phyloP scores from a whole-genome alignment of 2,888 invertebrate genomes.

The Liodrosophila aerea region DNA sequence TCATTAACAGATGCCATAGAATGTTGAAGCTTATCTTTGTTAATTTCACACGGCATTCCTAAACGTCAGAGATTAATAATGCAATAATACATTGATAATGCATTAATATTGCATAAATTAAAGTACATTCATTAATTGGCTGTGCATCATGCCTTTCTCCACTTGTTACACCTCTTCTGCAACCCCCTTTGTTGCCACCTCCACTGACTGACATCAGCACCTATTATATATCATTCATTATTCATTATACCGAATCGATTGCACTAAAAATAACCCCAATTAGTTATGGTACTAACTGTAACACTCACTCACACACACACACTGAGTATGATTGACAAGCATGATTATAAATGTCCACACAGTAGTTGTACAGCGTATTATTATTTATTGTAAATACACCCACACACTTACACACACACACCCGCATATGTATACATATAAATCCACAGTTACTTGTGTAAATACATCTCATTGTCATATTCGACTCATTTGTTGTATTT shows the following conservation, averaged over 20 bases:
- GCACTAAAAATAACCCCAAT: constrained; percentile 5
- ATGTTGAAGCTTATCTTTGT: no score
- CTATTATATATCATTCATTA: neutral
- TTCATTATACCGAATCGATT: neutral
- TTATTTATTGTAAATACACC: neutral
- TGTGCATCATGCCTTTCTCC: neutral
- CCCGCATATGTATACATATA: neutral
- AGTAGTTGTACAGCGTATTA: neutral
- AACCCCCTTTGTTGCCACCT: no score
- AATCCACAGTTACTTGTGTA: neutral
- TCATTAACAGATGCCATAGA: no score
- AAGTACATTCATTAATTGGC: neutral
- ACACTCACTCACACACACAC: no score
- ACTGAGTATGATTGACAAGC: constrained; percentile 4
- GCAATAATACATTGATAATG: no score
- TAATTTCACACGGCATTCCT: no score
- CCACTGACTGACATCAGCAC: no score
- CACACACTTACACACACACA: neutral
- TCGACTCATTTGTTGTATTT: constrained; percentile 24
- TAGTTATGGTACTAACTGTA: constrained; percentile 2
- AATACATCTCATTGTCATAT: constrained; percentile 9
- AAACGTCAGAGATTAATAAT: no score
- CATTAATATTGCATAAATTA: constrained; percentile 1
- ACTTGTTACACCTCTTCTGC: neutral
- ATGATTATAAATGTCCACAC: constrained; percentile 1